Percentiles rank a stretch among this genome's conserved stretches.
Conservation (phyloP, 2,888 invertebrate species). For the Trissonchulus latispiculum region DNA sequence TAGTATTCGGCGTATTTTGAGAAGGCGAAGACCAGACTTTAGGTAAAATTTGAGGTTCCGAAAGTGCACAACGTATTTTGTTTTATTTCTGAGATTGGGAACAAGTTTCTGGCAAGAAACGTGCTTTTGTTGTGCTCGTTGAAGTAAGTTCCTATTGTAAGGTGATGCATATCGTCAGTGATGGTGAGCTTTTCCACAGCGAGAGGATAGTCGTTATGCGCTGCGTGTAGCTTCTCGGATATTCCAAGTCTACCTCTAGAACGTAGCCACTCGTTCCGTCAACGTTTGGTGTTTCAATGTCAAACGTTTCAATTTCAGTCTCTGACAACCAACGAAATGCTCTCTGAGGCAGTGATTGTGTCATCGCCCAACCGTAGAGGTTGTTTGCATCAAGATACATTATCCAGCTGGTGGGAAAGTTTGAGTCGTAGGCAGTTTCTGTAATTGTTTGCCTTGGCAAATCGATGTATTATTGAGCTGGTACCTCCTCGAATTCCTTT, state of each 20-base stretch:
- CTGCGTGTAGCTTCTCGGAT: not conserved
- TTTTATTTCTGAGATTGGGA: not conserved
- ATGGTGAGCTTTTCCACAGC: not conserved
- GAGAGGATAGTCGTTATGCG: constrained; percentile 3
- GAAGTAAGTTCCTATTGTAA: no score
- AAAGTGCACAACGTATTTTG: not conserved
- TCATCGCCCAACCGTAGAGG: not conserved
- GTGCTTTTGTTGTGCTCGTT: no score
- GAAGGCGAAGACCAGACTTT: not conserved
- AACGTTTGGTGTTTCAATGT: not conserved
- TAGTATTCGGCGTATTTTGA: not conserved
- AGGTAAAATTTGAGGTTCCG: constrained; percentile 7
- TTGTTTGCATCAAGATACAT: constrained; percentile 10
- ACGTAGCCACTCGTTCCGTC: not conserved
- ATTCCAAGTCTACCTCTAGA: not conserved
- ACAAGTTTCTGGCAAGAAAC: not conserved
- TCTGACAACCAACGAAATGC: not conserved
- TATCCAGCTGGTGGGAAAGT: not conserved
- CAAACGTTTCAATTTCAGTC: not conserved
- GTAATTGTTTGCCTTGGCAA: not conserved
- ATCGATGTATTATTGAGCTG: not conserved
- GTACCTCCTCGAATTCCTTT: not conserved
- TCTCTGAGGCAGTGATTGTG: not conserved
- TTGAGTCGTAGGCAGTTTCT: no score
- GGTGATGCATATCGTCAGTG: not conserved